phyloP scores from a whole-genome alignment of 2,797 vertebrate species.

The Galago senegalensis region DNA sequence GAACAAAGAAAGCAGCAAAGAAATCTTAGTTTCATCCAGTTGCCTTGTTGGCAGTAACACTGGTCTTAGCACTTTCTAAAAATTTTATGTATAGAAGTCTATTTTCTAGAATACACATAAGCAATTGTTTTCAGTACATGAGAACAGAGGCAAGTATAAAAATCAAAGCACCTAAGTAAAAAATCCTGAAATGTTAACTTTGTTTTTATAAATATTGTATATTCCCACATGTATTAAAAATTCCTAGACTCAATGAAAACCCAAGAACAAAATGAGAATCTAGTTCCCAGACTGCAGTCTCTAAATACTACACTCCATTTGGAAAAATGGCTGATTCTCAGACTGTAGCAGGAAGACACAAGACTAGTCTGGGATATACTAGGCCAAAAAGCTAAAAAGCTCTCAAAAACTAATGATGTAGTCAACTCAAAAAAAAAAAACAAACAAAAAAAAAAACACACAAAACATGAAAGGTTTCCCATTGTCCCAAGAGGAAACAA shows the following conservation, averaged over 20 bases:
- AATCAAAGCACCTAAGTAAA: background rate
- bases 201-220: background rate
- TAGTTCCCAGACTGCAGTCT: background rate
- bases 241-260: background rate
- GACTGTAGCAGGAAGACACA: background rate
- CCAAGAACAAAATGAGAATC: background rate
- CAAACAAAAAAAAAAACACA: background rate
- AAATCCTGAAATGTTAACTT: background rate
- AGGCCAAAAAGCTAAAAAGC: background rate
- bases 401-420: background rate
- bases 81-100: background rate
- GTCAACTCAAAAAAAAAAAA: background rate
- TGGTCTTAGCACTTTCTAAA: background rate
- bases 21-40: background rate
- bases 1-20: background rate
- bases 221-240: background rate
- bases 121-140: background rate
- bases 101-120: background rate
- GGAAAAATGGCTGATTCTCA: background rate
- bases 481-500: background rate
- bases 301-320: background rate
- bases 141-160: background rate
- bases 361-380: background rate
- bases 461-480: background rate
- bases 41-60: background rate